Base-by-base conservation (phyloP, 53 echinoderm and acorn worm genomes). In the Patiria pectinifera region DNA sequence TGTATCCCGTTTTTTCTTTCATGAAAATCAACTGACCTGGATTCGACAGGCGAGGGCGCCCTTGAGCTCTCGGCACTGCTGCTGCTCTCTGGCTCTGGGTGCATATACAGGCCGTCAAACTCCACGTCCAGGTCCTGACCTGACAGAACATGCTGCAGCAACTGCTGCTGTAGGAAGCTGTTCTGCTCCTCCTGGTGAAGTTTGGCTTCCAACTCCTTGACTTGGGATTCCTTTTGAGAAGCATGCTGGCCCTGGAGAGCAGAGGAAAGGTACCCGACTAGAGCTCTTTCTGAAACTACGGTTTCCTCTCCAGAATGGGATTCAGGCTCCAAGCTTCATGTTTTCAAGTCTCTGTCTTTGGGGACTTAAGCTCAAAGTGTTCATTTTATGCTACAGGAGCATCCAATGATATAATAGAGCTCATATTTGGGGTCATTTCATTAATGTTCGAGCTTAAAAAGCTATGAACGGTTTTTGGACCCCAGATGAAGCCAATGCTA, bases 21-120 rank as follows among this genome's bases (percentile, higher is more conserved):
- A 35, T 35, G 35, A 35, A 35, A 35, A 35, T 35, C 35, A 48
- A 83, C 96, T 95, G 72, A 96, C 96, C 95, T 96, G 70, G 85
- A 79, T 62, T 97, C 97, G 26, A 94, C 80, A 45, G 97, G 97
- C 35, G 97, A 96, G 82, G 97, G 94, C 19, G 97, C 97, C 70
- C 96, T 94, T 23, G 97, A 97, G 93, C 97, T 97, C 60, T 96
- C 96, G 2, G 94, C 94, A 92, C 95, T 94, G 53, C 95, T 97
- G 62, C 96, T 96, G 72, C 94, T 93, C 62, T 96, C 94, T 16
- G 69, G 81, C 82, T 92, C 94, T 10, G 94, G 95, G 10, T 84
- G 92, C 3, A 18, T 85, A 26, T 95, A 95, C 0, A 98, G 92
- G 7, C 96, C 96, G 61, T 96, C 98, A 85, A 97, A 78, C 71